Percentiles rank a stretch among this genome's conserved stretches.
Conservation (phyloP, 2,888 invertebrate genomes). For the Chaetoderma sp. region DNA sequence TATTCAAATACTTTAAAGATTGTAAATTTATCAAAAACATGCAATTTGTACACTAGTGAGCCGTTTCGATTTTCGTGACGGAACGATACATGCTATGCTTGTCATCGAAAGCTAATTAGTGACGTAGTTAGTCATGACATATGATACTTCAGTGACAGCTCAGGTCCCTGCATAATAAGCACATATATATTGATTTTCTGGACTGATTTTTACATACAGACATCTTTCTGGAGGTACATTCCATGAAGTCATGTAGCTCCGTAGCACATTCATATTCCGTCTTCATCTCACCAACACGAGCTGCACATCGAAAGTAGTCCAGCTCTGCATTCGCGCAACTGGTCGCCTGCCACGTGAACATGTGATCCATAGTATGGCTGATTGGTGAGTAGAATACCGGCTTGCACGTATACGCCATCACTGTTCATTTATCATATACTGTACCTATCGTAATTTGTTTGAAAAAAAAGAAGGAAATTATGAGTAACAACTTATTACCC, state of each 20-base stretch:
- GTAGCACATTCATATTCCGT: constrained; percentile 35
- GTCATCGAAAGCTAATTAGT: no score
- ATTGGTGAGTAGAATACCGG: constrained; percentile 46
- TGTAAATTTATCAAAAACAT: no score
- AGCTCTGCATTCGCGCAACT: constrained; percentile 45
- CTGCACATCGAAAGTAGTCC: constrained; percentile 47
- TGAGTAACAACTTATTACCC: no score
- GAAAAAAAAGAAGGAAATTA: no score
- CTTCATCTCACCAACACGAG: constrained; percentile 35
- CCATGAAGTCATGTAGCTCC: constrained; percentile 42
- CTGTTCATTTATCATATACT: no score
- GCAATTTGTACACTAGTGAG: no score
- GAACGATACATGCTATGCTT: no score
- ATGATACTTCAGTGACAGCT: not conserved
- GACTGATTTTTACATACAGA: no score
- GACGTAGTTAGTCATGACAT: not conserved
- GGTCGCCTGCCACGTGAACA: constrained; percentile 40
- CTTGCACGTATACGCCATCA: no score
- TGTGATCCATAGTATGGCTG: constrained; percentile 35
- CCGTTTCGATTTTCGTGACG: no score
- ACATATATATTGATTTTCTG: not conserved
- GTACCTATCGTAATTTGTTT: no score
- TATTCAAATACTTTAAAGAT: no score
- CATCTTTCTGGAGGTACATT: constrained; percentile 39
- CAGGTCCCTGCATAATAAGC: not conserved